Conservation (phyloP, 2,113 vertebrate genomes). For the Calyptomena viridis region DNA sequence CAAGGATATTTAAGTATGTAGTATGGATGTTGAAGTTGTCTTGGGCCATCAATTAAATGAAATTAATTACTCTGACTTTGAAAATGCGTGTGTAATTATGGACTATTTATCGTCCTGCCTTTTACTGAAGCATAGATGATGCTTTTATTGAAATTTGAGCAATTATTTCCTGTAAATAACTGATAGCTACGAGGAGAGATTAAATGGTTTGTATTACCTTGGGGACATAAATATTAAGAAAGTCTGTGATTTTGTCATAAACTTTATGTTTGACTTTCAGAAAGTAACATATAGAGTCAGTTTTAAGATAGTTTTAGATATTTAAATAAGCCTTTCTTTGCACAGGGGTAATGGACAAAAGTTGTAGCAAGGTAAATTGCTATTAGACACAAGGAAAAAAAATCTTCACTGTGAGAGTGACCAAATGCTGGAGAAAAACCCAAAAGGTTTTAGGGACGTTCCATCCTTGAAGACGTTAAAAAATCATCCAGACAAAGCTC, state of each 20-base stretch:
- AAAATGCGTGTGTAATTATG: neutral
- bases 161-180: neutral
- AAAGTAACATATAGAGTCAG: neutral
- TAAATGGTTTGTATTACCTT: neutral
- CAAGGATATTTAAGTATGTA: neutral
- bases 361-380: neutral
- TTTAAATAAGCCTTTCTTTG: neutral
- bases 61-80: neutral
- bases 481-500: neutral
- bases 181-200: neutral
- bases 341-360: neutral
- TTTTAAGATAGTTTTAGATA: neutral
- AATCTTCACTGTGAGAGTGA: rapidly evolving
- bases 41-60: neutral
- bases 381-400: neutral
- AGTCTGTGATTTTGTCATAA: neutral
- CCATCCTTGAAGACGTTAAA: neutral
- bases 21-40: neutral
- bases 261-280: neutral
- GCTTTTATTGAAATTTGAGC: neutral
- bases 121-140: neutral
- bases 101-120: neutral
- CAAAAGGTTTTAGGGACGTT: neutral
- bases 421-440: neutral
- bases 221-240: neutral